phyloP scores from a whole-genome alignment of 2,888 invertebrate genomes.

The Heteropelma amictum region DNA sequence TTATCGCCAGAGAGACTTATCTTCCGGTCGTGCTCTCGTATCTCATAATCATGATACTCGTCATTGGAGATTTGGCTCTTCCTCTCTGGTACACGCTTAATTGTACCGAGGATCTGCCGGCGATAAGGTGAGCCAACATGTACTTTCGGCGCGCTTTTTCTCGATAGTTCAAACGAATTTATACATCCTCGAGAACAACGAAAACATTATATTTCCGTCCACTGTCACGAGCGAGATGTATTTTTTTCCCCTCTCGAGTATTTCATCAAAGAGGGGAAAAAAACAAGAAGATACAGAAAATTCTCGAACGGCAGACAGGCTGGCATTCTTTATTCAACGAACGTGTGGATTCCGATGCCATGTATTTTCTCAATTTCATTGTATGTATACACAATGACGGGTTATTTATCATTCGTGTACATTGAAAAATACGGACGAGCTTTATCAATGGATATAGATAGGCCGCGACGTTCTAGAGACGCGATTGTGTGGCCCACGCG shows the following conservation, averaged over 20 bases:
- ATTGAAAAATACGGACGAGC: neutral
- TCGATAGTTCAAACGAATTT: no score
- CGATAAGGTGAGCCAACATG: constrained; percentile 70
- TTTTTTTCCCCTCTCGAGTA: no score
- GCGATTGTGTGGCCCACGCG: no score
- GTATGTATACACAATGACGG: neutral
- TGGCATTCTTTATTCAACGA: neutral
- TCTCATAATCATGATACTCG: constrained; percentile 74
- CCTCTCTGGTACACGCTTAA: constrained; percentile 82
- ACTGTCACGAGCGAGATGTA: no score
- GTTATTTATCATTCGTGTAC: constrained; percentile 15
- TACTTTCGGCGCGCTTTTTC: no score
- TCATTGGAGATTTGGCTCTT: constrained; percentile 82
- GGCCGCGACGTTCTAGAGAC: no score
- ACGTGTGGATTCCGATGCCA: neutral
- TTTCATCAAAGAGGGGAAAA: neutral
- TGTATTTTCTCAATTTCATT: neutral
- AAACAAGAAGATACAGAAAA: no score
- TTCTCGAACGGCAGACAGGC: constrained; percentile 20
- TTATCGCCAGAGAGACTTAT: constrained; percentile 73
- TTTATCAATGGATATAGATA: no score
- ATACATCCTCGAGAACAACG: neutral
- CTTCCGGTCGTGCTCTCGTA: constrained; percentile 77
- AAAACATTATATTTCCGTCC: neutral
- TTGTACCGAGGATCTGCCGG: constrained; percentile 62